Evolutionary conservation across 2,113 vertebrate species (phyloP).

Genomic region (Notarius lentiginosus): DNA sequence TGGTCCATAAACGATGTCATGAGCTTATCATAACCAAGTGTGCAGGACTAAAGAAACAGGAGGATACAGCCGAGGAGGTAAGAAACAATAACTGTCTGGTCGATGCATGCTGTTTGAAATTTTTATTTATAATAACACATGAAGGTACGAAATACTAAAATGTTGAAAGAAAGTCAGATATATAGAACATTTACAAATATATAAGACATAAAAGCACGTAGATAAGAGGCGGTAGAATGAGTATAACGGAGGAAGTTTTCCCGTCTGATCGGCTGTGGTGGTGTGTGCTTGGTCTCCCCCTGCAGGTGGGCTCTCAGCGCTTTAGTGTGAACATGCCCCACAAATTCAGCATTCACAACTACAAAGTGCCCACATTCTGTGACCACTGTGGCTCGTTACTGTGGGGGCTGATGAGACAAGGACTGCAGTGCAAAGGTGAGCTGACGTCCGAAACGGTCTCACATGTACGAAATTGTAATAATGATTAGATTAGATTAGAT

Average conservation of each 20-base stretch:
- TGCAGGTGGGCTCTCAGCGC: slow-evolving; percentile 88
- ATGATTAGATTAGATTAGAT: neutral
- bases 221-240: neutral
- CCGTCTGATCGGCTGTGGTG: neutral
- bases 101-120: neutral
- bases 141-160: neutral
- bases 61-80: slow-evolving; percentile 85
- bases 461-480: neutral
- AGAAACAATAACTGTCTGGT: neutral
- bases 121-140: neutral
- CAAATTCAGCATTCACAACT: slow-evolving; percentile 96
- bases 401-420: slow-evolving; percentile 93
- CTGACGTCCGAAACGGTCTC: neutral
- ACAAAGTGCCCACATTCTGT: slow-evolving; percentile 95
- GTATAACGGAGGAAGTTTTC: too few relatives aligned
- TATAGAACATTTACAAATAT: neutral
- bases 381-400: slow-evolving; percentile 95
- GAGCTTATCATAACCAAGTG: slow-evolving; percentile 97
- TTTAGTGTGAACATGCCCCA: slow-evolving; percentile 98
- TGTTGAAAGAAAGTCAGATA: neutral
- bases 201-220: neutral
- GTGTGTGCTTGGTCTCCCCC: slow-evolving; percentile 55
- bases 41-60: slow-evolving; percentile 93
- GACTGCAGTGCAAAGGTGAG: slow-evolving; percentile 96
- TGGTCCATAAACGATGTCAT: slow-evolving; percentile 95